Evolutionary conservation across 2,888 invertebrate species (phyloP).

Genomic region (Apoda limacodes): DNA sequence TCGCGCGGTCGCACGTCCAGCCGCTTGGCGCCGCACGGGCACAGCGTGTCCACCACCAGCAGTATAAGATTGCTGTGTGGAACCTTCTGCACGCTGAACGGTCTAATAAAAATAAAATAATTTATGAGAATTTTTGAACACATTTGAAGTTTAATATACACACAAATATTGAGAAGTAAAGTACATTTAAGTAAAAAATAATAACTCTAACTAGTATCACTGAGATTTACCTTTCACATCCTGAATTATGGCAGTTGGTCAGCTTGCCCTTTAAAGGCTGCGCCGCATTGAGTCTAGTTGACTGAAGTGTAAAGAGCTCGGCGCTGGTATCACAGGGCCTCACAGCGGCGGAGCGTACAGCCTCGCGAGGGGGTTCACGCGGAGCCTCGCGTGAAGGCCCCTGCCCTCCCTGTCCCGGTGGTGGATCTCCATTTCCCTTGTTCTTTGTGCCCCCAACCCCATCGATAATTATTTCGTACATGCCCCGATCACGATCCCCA

Average conservation of each 20-base stretch:
- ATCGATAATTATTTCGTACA: constrained; percentile 58
- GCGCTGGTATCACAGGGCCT: constrained; percentile 89
- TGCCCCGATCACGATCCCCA: constrained; percentile 48
- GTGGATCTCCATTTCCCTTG: too few relatives aligned
- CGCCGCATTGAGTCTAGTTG: constrained; percentile 82
- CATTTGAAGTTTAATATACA: too few relatives aligned
- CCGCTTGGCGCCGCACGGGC: constrained; percentile 89
- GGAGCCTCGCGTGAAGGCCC: constrained; percentile 35
- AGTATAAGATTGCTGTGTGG: constrained; percentile 90
- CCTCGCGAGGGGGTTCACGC: constrained; percentile 62
- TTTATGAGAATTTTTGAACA: too few relatives aligned
- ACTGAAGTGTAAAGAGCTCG: constrained; percentile 87
- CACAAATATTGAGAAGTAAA: too few relatives aligned
- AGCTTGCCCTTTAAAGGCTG: constrained; percentile 90
- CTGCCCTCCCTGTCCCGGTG: constrained; percentile 36
- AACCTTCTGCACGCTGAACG: constrained; percentile 93
- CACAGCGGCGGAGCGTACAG: constrained; percentile 69
- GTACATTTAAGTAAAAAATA: background rate
- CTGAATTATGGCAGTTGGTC: constrained; percentile 88
- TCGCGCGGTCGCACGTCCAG: constrained; percentile 84
- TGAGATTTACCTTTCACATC: constrained; percentile 79
- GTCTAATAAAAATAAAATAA: constrained; percentile 62
- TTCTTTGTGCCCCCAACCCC: constrained; percentile 32
- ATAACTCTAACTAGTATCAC: background rate
- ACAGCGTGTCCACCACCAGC: constrained; percentile 88